Base-by-base conservation (phyloP, 2,888 invertebrate species). In the Seira ritae region DNA sequence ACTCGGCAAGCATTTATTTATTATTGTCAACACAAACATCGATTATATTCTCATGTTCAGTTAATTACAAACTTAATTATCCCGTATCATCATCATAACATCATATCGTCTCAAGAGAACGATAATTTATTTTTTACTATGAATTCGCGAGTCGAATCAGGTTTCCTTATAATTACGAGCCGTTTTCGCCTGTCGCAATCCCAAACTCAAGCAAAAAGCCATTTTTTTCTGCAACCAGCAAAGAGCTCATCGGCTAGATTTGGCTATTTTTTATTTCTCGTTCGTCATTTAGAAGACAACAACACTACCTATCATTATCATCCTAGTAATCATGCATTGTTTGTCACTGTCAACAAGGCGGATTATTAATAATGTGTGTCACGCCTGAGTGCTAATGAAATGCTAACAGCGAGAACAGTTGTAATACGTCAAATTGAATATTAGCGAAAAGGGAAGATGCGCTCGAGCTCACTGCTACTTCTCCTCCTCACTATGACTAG, bases 361-460 rank as follows among this genome's bases (percentile, higher is more conserved):
- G 69, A 69, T 68, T 80, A 73, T 80, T 80, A 80, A 80, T 80
- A 75, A 80, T 80, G 75, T 80, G 75, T 80, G 80, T 80, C 80
- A 80, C 70, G 75, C 80, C 70, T 75, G 69, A 74, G 65, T 31
- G 50, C 74, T 75, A 70, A 80, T 80, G 75, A 80, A 75, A 80
- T 75, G 75, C 74, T 80, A 72, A 73, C 80, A 80, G 70, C 62
- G 42, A 6, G 37, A 31, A 42, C 31, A 46, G 23, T 76, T 23
- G 42, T 42, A 69, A 68, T 62, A 72, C 65, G 37, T 31, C 31
- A 31, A 31, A 31, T 4, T 31, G 31, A 31, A 31, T 31, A 31
- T 31, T 2, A 31, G 31, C 31, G 8, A 31, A 31, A 31, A 31
- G 8, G 31, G 31, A 31, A 31, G 31, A 31, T 31, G 31, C 31